These are phyloP conservation scores for Laupala kohalensis DNA, from an alignment of 1,140 invertebrate species.

Conservation along the genomic window DNA sequence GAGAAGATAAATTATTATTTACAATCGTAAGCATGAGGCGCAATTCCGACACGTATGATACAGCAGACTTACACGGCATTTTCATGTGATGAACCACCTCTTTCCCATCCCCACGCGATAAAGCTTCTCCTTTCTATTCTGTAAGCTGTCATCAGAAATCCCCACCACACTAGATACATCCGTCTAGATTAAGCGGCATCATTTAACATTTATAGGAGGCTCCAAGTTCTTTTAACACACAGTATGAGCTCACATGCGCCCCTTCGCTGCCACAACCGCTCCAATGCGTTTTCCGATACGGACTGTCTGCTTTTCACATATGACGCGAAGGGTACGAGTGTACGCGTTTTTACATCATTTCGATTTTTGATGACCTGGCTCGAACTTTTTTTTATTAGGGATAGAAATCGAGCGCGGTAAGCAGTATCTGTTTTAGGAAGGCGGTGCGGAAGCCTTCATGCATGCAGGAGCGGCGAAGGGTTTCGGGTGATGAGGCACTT, in stretches of 20 bases:
- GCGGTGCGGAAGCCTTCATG: not conserved
- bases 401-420: not conserved
- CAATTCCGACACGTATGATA: not conserved
- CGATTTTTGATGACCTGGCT: not conserved
- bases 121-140: too few relatives aligned
- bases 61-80: not conserved
- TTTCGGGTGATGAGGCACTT: not conserved
- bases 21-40: not conserved
- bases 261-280: too few relatives aligned
- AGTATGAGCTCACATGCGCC: not conserved
- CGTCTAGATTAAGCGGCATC: not conserved
- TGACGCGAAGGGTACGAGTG: not conserved
- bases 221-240: not conserved
- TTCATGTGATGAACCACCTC: not conserved
- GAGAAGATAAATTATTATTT: not conserved
- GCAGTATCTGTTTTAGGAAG: not conserved
- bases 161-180: not conserved
- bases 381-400: not conserved
- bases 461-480: too few relatives aligned
- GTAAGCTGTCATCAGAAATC: not conserved
- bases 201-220: not conserved
- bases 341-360: not conserved
- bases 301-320: not conserved
- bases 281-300: not conserved
- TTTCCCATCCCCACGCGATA: not conserved